phyloP scores from a whole-genome alignment of 2,888 invertebrate species.

The Cheiracanthium punctorium region DNA sequence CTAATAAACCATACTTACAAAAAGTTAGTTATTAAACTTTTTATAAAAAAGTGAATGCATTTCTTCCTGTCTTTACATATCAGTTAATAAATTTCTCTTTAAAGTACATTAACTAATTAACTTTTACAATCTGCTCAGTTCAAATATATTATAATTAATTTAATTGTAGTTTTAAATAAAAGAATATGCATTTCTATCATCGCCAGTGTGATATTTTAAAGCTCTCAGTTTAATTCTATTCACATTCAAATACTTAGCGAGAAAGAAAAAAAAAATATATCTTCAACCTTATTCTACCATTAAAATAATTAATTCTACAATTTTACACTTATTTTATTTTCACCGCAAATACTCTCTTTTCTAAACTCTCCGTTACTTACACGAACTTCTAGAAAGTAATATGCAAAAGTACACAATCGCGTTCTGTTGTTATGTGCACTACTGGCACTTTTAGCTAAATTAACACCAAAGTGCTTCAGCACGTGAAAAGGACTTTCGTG shows the following conservation, averaged over 20 bases:
- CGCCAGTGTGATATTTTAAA: too few species aligned
- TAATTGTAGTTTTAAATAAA: too few species aligned
- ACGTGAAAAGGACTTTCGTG: slow-evolving; percentile 26
- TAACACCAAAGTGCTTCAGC: slow-evolving; percentile 24
- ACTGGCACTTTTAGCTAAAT: slow-evolving; percentile 31
- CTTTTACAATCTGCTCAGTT: too few species aligned
- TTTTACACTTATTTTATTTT: background rate
- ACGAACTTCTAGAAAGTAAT: background rate
- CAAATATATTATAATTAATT: too few species aligned
- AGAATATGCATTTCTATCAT: too few species aligned
- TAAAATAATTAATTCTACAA: slow-evolving; percentile 13
- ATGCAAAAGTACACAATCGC: slow-evolving; percentile 12
- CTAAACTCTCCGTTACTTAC: background rate
- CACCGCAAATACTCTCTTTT: background rate
- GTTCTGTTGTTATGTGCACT: background rate
- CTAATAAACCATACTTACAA: too few species aligned
- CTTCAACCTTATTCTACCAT: background rate
- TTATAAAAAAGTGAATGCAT: too few species aligned
- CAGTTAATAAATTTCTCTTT: too few species aligned
- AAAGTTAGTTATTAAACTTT: too few species aligned
- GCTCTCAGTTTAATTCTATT: background rate
- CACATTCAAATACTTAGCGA: background rate
- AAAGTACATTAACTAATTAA: too few species aligned
- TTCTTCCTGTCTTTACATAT: too few species aligned
- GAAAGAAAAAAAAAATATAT: background rate